These are phyloP conservation scores for Megamerina dolium DNA, from an alignment of 2,888 invertebrate genomes.

Conservation along the genomic window DNA sequence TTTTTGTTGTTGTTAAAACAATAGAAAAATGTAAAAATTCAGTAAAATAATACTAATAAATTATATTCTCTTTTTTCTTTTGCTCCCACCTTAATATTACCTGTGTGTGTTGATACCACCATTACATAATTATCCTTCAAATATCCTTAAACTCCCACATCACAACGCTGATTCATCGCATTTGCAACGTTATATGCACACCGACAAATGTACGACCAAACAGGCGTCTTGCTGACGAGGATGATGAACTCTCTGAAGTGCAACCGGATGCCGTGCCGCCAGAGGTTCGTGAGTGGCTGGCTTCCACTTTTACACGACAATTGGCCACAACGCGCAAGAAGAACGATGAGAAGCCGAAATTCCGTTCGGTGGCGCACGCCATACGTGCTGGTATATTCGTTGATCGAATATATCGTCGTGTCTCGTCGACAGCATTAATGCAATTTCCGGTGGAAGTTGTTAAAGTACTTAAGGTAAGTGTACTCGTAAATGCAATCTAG, in stretches of 20 bases:
- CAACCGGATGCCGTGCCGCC: conserved; percentile 94
- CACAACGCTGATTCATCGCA: conserved; percentile 1
- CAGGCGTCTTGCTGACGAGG: conserved; percentile 81
- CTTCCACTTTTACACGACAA: conserved; percentile 91
- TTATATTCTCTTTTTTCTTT: conserved; percentile 11
- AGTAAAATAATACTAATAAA: not conserved
- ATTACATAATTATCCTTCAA: conserved; percentile 16
- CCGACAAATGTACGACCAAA: not conserved
- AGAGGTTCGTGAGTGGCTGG: conserved; percentile 94
- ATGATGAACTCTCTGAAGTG: conserved; percentile 92
- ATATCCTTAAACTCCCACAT: conserved; percentile 17
- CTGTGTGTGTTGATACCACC: conserved; percentile 12
- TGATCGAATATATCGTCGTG: conserved; percentile 84
- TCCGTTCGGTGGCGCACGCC: conserved; percentile 92
- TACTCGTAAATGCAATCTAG: too few species aligned
- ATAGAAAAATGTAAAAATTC: too few species aligned
- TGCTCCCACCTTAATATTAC: conserved; percentile 7
- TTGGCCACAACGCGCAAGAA: conserved; percentile 70
- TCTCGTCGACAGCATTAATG: conserved; percentile 71
- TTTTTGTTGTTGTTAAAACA: too few species aligned
- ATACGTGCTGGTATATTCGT: conserved; percentile 95
- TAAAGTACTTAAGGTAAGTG: conserved; percentile 75
- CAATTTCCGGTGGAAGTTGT: conserved; percentile 85
- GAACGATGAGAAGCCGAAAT: conserved; percentile 78
- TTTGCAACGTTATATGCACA: not conserved